Conservation (phyloP, 2,888 invertebrate genomes). For the Spisula solida region DNA sequence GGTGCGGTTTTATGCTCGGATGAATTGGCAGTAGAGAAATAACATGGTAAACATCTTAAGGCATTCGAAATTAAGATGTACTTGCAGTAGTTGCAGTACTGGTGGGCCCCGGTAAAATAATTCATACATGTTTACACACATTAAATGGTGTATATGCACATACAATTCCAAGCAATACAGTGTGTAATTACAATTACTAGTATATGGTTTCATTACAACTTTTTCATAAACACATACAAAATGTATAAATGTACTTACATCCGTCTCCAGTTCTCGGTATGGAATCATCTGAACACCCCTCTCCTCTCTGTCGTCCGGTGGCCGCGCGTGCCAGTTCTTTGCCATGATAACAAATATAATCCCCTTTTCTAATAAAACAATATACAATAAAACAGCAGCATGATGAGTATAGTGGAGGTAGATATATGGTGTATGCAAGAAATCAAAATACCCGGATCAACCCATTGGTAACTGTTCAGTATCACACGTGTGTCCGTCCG, state of each 20-base stretch:
- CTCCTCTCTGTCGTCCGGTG: conserved; percentile 37
- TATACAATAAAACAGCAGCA: not conserved
- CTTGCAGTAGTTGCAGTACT: no score
- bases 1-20: no score
- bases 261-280: conserved; percentile 41
- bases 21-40: no score
- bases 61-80: no score
- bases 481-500: not conserved
- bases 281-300: conserved; percentile 35
- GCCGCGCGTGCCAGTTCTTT: conserved; percentile 51
- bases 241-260: conserved; percentile 48
- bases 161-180: no score
- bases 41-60: no score
- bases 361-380: not conserved
- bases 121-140: no score
- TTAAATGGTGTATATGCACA: no score
- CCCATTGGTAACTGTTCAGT: not conserved
- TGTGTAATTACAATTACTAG: no score
- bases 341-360: conserved; percentile 34
- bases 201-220: no score
- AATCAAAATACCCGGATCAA: not conserved
- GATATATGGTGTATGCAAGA: not conserved
- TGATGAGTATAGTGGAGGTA: not conserved
- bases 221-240: not conserved
- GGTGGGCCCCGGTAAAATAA: no score